Percentiles rank a stretch among this genome's conserved stretches.
Conservation (phyloP, 1,140 invertebrate genomes). For the Drosophila biarmipes region DNA sequence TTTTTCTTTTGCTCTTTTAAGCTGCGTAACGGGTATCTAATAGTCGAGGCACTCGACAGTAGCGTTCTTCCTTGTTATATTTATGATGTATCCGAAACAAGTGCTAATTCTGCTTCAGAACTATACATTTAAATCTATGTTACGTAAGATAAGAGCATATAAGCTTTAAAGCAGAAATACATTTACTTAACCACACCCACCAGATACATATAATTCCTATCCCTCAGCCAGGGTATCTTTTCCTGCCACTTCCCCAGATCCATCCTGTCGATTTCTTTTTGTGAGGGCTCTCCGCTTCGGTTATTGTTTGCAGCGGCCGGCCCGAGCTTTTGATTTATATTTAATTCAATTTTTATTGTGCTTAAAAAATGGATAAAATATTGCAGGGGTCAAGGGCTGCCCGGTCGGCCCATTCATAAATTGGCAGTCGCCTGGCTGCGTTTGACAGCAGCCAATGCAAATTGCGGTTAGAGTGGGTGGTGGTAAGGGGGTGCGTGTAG, state of each 20-base stretch:
- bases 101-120: too few species aligned
- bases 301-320: constrained; percentile 45
- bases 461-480: constrained; percentile 56
- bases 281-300: constrained; percentile 3
- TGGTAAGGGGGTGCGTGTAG: background rate
- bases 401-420: constrained; percentile 60
- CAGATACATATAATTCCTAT: background rate
- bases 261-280: constrained; percentile 9
- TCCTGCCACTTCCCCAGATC: background rate
- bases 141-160: too few species aligned
- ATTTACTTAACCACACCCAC: too few species aligned
- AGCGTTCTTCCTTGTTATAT: too few species aligned
- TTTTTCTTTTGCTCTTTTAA: too few species aligned
- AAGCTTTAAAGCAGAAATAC: too few species aligned
- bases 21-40: too few species aligned
- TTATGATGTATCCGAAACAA: background rate
- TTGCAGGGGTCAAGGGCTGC: constrained; percentile 58
- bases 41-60: too few species aligned
- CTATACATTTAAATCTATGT: too few species aligned
- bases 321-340: constrained; percentile 67
- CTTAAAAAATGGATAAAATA: constrained; percentile 78
- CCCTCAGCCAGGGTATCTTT: background rate
- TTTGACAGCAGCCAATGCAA: constrained; percentile 76
- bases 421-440: constrained; percentile 71
- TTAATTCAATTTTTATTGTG: constrained; percentile 82